These are phyloP conservation scores for pig (Sus scrofa) DNA, from an alignment of 2,113 vertebrate genomes.

Conservation along the genomic window DNA sequence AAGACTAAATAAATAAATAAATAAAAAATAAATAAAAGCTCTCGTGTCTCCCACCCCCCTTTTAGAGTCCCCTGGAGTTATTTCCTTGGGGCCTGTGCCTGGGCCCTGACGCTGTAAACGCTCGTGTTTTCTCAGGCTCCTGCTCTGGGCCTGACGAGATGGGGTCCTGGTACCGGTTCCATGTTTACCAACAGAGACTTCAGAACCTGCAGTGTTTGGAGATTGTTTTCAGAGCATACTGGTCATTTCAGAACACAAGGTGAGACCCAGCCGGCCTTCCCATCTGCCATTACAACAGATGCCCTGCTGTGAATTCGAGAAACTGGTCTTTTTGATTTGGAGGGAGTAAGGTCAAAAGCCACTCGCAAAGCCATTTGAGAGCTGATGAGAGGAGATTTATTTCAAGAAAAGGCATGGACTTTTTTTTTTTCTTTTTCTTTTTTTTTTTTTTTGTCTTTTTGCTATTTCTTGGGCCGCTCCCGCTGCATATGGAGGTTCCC, in stretches of 20 bases:
- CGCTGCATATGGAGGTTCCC: no score
- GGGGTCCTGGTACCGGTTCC: not conserved
- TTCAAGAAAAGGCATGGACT: constrained; percentile 3
- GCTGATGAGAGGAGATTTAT: not conserved
- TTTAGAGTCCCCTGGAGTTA: not conserved
- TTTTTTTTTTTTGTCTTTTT: no score
- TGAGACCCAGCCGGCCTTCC: not conserved
- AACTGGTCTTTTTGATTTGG: not conserved
- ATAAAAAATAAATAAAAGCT: no score
- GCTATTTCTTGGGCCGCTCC: no score
- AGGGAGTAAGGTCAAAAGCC: not conserved
- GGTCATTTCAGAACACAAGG: not conserved
- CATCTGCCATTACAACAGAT: not conserved
- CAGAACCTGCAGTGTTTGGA: not conserved
- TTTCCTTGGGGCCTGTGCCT: not conserved
- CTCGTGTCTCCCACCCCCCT: not conserved
- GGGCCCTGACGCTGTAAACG: not conserved
- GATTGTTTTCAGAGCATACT: not conserved
- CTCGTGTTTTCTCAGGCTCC: not conserved
- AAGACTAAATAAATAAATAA: no score
- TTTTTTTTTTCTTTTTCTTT: no score
- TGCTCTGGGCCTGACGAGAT: not conserved
- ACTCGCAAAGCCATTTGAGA: not conserved
- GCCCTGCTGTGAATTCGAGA: not conserved
- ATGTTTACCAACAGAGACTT: not conserved